Base-by-base conservation (phyloP, 1,140 invertebrate genomes). In the Paraescarpia echinospica region DNA sequence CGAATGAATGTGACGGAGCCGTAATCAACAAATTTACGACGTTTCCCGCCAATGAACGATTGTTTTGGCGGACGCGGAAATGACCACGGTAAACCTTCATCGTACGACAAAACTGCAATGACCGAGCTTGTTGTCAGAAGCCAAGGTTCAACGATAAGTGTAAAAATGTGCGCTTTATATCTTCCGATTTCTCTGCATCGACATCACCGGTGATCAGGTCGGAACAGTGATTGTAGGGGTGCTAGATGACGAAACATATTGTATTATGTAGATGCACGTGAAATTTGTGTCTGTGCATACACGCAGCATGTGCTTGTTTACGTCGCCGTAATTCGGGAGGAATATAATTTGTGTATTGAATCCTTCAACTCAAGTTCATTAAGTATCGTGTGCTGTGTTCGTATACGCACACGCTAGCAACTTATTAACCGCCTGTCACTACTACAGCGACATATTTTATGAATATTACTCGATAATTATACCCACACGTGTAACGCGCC, bases 141-240 rank as follows among this genome's bases (percentile, higher is more conserved):
- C 59, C 59, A 77, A 77, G 59, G 59, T 77, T 77, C 59, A 77
- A 77, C 59, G 59, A 77, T 77, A 77, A 77, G 59, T 77, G 59
- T 77, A 77, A 77, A 77, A 77, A 77, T 77, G 59, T 77, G 59
- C 59, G 59, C 59, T 77, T 77, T 77, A 77, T 77, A 77, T 77
- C 59, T 77, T 77, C 59, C 59, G 59, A 77, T 77, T 77, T 77
- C 59, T 77, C 59, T 27, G 59, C 27, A 77, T 77, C 59, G 59
- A 77, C 59, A 31, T 31, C 59, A 77, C 27, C 59, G 59, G 59
- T 77, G 59, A 77, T 77, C 59, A 77, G 8, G 59, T 22, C 59
- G 59, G 48, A 22, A 77, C 59, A 27, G 59, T 77, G 59, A 77
- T 77, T 77, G 8, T 77, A 77, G 2, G 59, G 59, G 59, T 18